A percentile compares a stretch with the other conserved stretches of the same genome.
Conservation (phyloP, 1,140 invertebrate species). For the Teleogryllus occipitalis region DNA sequence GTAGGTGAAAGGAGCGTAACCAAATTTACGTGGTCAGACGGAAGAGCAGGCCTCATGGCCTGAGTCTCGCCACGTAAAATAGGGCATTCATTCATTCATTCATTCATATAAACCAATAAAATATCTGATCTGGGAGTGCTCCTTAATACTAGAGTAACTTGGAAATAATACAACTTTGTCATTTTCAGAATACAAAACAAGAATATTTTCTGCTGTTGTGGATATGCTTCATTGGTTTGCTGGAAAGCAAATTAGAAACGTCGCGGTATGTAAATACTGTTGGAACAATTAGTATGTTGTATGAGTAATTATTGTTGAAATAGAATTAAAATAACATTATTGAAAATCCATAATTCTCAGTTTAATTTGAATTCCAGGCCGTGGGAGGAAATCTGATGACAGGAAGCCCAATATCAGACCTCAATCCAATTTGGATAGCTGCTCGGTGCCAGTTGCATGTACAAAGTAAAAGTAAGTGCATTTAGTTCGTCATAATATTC, state of each 20-base stretch:
- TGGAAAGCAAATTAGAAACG: constrained; percentile 85
- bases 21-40: too few relatives aligned
- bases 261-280: constrained; percentile 46
- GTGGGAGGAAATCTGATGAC: constrained; percentile 91
- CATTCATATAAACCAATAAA: too few relatives aligned
- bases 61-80: too few relatives aligned
- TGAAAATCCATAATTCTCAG: neutral
- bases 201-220: constrained; percentile 62
- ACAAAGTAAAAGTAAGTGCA: constrained; percentile 38
- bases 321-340: neutral
- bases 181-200: constrained; percentile 48
- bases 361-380: constrained; percentile 39
- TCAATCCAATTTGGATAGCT: constrained; percentile 87
- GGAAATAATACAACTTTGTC: too few relatives aligned
- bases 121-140: too few relatives aligned
- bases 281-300: too few relatives aligned
- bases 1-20: too few relatives aligned
- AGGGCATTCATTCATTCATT: too few relatives aligned
- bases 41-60: too few relatives aligned
- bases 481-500: neutral
- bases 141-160: too few relatives aligned
- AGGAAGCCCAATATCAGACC: constrained; percentile 90
- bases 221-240: constrained; percentile 92
- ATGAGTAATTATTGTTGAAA: neutral
- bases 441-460: constrained; percentile 48